Percentiles rank a stretch among this genome's conserved stretches.
These are phyloP conservation scores for Tautogolabrus adspersus DNA, from an alignment of 2,113 vertebrate species.

Conservation along the genomic window DNA sequence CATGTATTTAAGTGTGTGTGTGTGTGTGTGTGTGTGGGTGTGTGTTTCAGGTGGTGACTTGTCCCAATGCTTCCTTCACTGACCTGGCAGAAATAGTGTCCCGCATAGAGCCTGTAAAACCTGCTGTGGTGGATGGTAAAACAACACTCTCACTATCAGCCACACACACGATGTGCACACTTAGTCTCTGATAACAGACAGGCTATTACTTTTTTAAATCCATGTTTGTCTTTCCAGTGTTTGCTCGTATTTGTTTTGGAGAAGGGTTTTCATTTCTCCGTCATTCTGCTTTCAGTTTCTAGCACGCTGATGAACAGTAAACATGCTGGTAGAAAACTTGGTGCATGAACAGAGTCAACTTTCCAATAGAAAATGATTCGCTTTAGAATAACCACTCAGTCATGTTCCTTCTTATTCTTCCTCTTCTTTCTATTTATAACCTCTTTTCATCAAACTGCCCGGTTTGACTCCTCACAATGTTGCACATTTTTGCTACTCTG, in stretches of 20 bases:
- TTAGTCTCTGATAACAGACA: not conserved
- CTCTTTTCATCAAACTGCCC: conserved; percentile 20
- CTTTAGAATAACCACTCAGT: no score
- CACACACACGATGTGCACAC: not conserved
- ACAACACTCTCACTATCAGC: not conserved
- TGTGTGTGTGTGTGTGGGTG: conserved; percentile 10
- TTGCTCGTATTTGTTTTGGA: conserved; percentile 2
- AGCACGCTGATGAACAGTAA: not conserved
- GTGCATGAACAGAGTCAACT: not conserved
- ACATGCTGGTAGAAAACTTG: not conserved
- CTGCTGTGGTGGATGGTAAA: conserved; percentile 89
- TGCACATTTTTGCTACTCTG: conserved; percentile 23
- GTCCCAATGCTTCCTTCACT: conserved; percentile 94
- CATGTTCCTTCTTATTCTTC: not conserved
- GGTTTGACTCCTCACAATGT: conserved; percentile 4
- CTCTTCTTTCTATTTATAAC: conserved; percentile 15
- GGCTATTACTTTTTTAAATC: not conserved
- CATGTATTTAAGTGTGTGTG: not conserved
- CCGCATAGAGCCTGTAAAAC: conserved; percentile 91
- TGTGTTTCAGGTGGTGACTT: conserved; percentile 85
- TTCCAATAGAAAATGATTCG: not conserved
- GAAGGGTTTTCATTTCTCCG: not conserved
- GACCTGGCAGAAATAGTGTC: conserved; percentile 97
- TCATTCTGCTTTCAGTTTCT: not conserved
- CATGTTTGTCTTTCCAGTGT: not conserved